Evolutionary conservation across 2,797 vertebrate genomes (phyloP).

Genomic region (Aplochiton taeniatus): DNA sequence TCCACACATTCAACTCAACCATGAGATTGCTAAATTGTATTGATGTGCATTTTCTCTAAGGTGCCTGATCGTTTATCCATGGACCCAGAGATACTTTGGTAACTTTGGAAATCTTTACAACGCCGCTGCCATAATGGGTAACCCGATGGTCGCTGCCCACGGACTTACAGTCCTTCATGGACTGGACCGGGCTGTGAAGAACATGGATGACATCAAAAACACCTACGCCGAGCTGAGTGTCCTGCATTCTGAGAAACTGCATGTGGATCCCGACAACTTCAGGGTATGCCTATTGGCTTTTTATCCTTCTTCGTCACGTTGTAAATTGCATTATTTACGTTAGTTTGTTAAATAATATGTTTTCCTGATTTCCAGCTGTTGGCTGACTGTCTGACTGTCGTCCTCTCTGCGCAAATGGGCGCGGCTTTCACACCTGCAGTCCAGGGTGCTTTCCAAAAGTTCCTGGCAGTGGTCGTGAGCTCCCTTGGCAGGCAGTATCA

Average conservation of each 20-base stretch:
- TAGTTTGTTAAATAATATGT: not conserved
- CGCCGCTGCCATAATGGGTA: slow-evolving; percentile 55
- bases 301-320: not conserved
- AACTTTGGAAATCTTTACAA: slow-evolving; percentile 77
- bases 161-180: slow-evolving; percentile 75
- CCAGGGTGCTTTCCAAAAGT: slow-evolving; percentile 74
- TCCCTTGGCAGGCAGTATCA: slow-evolving; percentile 74
- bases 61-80: slow-evolving; percentile 68
- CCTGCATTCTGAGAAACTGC: slow-evolving; percentile 79
- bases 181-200: slow-evolving; percentile 74
- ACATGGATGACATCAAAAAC: slow-evolving; percentile 75
- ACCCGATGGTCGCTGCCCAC: slow-evolving; percentile 68
- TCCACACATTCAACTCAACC: too few species aligned
- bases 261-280: slow-evolving; percentile 83
- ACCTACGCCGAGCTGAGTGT: slow-evolving; percentile 69
- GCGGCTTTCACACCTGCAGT: slow-evolving; percentile 58
- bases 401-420: slow-evolving; percentile 56
- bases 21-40: not conserved
- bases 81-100: slow-evolving; percentile 83
- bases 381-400: slow-evolving; percentile 67
- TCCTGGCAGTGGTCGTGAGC: slow-evolving; percentile 61
- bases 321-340: too few species aligned
- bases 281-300: slow-evolving; percentile 52
- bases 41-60: not conserved
- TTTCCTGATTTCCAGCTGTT: slow-evolving; percentile 65